Base-by-base conservation (phyloP, 2,797 vertebrate species). In the Adrianichthys oophorus region DNA sequence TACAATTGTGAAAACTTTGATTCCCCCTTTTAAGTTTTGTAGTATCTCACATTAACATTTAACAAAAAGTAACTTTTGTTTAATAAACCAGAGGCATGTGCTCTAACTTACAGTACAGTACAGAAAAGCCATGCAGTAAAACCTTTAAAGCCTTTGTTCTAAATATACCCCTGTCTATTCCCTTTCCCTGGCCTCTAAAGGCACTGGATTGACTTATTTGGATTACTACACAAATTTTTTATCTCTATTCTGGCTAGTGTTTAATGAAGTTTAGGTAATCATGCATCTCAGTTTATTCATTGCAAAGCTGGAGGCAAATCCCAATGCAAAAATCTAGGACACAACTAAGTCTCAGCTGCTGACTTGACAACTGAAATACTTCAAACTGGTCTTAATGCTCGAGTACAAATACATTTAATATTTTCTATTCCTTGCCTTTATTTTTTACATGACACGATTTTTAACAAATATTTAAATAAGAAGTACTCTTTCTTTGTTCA, bases 151-250 rank as follows among this genome's bases (percentile, higher is more conserved):
- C 72, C 47, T 58, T 45, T 24, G 24, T 58, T 82, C 84, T 83
- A 85, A 87, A 87, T 68, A 87, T 84, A 88, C 66, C 61, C 56
- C 32, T 3, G n/a, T 58, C 72, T 78, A 40, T 68, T 68, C 71
- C 61, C 52, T 59, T 64, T 70, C 59, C 42, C 45, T 18, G 48
- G 49, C 67, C 67, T 76, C 65, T n/a, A 43, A 43, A 72, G 68
- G 61, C 57, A 1, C 67, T 77, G 72, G 69, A 76, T 82, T 74
- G 72, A 72, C 66, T 68, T 83, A 80, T 85, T 75, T 81, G 70
- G 74, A 79, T 87, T 82, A 84, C 74, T 62, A 68, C 73, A 84
- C 74, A 83, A 52, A 76, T 79, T 77, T 83, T 84, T 85, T 69
- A 84, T 83, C 85, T 73, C 66, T 56, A 74, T 68, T 79, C 73